phyloP scores from a whole-genome alignment of 2,113 vertebrate species.

The Syrmaticus mikado region DNA sequence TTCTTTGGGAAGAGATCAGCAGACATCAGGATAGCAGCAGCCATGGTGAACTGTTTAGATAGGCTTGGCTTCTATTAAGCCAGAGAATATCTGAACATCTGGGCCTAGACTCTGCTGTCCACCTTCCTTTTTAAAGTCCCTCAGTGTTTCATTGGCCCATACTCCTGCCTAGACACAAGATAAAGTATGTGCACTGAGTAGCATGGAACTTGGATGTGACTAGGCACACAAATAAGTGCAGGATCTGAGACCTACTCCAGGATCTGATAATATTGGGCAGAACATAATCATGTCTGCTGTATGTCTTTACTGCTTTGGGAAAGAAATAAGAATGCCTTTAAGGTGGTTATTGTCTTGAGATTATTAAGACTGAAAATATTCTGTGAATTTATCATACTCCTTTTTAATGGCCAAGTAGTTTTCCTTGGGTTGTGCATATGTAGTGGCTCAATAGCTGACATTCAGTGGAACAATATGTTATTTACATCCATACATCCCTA shows the following conservation, averaged over 20 bases:
- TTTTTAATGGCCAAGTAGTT: neutral
- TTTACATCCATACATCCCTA: neutral
- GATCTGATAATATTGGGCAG: neutral
- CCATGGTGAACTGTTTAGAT: neutral
- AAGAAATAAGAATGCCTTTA: neutral
- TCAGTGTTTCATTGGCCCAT: neutral
- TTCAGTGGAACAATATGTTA: neutral
- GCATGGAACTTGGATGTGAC: neutral
- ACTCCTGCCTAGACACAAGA: neutral
- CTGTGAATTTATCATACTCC: neutral
- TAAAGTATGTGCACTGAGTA: neutral
- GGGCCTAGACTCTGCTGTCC: neutral
- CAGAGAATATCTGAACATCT: neutral
- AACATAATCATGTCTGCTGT: neutral
- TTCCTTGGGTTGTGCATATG: neutral
- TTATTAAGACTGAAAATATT: neutral
- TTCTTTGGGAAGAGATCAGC: neutral
- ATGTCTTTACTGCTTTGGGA: neutral
- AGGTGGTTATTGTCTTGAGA: neutral
- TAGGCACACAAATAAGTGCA: accelerated
- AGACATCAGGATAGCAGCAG: neutral
- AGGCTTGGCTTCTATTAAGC: neutral
- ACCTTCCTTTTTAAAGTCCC: neutral
- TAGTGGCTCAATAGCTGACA: neutral
- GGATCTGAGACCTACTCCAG: neutral